These are phyloP conservation scores for Malurus splendens DNA, from an alignment of 2,797 vertebrate genomes.

Conservation along the genomic window DNA sequence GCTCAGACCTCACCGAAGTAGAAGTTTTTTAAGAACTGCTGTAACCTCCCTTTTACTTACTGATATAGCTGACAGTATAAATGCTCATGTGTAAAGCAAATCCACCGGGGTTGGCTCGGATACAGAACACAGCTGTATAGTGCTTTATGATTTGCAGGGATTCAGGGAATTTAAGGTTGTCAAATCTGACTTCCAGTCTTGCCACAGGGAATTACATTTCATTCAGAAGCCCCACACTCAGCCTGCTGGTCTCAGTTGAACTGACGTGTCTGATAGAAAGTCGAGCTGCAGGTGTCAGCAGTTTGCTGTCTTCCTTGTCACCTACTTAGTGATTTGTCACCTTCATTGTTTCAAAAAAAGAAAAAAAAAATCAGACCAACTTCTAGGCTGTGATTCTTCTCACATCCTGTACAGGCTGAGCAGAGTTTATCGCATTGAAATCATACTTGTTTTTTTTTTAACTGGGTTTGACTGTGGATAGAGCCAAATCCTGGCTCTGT, in stretches of 20 bases:
- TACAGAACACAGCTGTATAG: background rate
- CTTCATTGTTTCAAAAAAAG: background rate
- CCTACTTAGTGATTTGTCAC: background rate
- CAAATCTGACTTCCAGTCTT: slow-evolving; percentile 1
- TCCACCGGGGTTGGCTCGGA: background rate
- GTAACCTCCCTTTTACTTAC: slow-evolving; percentile 26
- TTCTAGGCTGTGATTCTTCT: slow-evolving; percentile 11
- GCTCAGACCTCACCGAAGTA: slow-evolving; percentile 16
- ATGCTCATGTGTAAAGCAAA: background rate
- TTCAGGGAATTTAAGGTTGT: slow-evolving; percentile 43
- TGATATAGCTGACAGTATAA: background rate
- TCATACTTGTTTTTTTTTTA: background rate
- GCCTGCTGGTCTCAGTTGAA: background rate
- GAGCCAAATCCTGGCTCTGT: slow-evolving; percentile 48
- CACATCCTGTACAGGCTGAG: slow-evolving; percentile 19
- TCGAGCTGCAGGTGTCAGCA: background rate
- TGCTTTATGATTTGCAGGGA: slow-evolving; percentile 36
- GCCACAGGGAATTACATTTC: slow-evolving; percentile 30
- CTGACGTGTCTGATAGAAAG: background rate
- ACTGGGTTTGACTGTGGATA: slow-evolving; percentile 51
- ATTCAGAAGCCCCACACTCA: background rate
- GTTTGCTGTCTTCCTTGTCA: background rate
- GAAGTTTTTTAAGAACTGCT: slow-evolving; percentile 43
- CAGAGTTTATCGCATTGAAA: slow-evolving; percentile 6
- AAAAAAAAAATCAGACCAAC: background rate